A percentile compares a stretch with the other conserved stretches of the same genome.
These are phyloP conservation scores for Eilema depressum DNA, from an alignment of 2,888 invertebrate genomes.

Conservation along the genomic window DNA sequence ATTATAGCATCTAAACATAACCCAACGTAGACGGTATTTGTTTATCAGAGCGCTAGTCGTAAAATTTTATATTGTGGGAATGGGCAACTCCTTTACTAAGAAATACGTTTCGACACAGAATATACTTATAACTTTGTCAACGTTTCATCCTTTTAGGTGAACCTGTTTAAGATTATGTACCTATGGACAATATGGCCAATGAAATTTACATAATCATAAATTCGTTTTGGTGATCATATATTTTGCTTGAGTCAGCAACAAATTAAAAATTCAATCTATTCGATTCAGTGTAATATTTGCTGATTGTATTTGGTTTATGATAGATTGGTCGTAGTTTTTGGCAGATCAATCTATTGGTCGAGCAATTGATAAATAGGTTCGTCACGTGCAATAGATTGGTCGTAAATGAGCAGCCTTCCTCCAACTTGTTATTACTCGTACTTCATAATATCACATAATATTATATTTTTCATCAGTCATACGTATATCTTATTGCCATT, in stretches of 20 bases:
- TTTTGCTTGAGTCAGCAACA: not conserved
- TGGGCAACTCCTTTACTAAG: not conserved
- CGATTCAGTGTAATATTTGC: not conserved
- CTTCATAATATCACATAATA: too few relatives aligned
- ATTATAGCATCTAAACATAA: conserved; percentile 7
- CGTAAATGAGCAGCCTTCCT: not conserved
- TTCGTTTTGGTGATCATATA: not conserved
- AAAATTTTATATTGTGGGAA: conserved; percentile 21
- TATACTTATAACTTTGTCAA: not conserved
- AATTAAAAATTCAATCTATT: not conserved
- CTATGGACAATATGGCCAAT: not conserved
- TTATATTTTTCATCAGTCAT: too few relatives aligned
- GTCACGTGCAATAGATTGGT: too few relatives aligned
- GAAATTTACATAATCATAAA: not conserved
- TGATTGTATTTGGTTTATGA: not conserved
- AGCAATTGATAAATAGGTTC: too few relatives aligned
- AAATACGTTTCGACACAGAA: conserved; percentile 7
- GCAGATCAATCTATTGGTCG: too few relatives aligned
- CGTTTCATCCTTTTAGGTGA: not conserved
- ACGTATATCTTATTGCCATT: too few relatives aligned
- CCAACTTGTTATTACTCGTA: too few relatives aligned
- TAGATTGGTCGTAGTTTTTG: not conserved
- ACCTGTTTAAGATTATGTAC: not conserved
- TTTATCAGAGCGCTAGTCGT: conserved; percentile 2
- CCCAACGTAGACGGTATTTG: conserved; percentile 8